Evolutionary conservation across 2,888 invertebrate genomes (phyloP), one percentile per base, ranked within the genome.

Genomic region (Polyommatus icarus): DNA sequence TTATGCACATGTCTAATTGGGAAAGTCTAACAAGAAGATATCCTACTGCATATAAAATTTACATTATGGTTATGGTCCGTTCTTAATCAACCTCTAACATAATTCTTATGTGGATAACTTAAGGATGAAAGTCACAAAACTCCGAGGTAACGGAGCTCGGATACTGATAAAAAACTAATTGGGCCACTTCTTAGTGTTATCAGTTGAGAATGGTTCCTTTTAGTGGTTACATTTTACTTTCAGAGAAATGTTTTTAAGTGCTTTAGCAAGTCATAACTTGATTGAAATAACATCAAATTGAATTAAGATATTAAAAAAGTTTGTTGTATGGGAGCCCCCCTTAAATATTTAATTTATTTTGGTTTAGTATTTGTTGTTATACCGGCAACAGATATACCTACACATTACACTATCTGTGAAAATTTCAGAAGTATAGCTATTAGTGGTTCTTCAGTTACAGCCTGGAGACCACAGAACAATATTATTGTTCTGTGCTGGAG

Each of bases 131-230:
- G 15, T 54, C 46, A 46, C 10, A 15, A 54, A 54, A 18, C 54
- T 18, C 54, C 54, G 3, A 54, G 54, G 54, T 54, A 54, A 15
- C 0, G 46, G 10, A 12, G 18, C 5, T 18, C 18, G 15, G 54
- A 54, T 24, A 12, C 24, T 24, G 61, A 61, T 61, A 61, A 61
- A 61, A 20, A 20, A 61, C 20, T 61, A 61, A 61, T 61, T 61
- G 61, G 61, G 61, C 24, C 61, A 61, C 24, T 61, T 61, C 61
- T 61, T 61, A 24, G 10, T 24, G 61, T 61, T 61, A 61, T 61
- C 61, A 61, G 24, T 61, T 24, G 61, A 61, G 24, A 61, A 61
- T 61, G 24, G 61, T 61, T 61, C 24, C 61, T 24, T 24, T 10
- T 61, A 20, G 54, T 18, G 54, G 18, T 54, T 54, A 54, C 54